Conservation (phyloP, 23 tunicate species). For the Halocynthia roretzi region DNA sequence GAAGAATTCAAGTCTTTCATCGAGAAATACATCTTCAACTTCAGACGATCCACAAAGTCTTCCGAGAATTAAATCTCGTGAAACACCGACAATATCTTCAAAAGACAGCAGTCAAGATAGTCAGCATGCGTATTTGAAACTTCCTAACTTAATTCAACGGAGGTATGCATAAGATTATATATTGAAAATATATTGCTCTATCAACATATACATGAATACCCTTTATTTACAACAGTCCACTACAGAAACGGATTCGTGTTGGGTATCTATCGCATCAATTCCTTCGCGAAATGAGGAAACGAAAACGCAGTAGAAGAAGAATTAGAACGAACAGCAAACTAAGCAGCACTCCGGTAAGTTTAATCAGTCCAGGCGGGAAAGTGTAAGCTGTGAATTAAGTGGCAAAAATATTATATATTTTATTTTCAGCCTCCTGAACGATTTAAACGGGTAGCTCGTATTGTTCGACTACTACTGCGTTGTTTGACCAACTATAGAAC, state of each 20-base stretch:
- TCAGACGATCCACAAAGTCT: background rate
- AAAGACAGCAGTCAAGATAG: no score
- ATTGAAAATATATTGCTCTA: no score
- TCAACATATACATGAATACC: background rate
- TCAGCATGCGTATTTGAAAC: no score
- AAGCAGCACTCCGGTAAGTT: background rate
- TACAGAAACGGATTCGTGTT: constrained; percentile 31
- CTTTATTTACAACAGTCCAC: constrained; percentile 8
- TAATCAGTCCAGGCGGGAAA: background rate
- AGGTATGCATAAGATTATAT: no score
- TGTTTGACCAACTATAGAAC: constrained; percentile 54
- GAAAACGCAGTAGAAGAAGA: constrained; percentile 20
- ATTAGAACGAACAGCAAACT: constrained; percentile 4
- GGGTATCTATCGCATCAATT: constrained; percentile 43
- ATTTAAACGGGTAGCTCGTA: constrained; percentile 38
- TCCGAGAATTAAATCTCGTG: background rate
- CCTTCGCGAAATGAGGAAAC: constrained; percentile 18
- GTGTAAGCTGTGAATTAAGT: background rate
- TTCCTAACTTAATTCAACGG: no score
- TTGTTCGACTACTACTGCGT: constrained; percentile 51
- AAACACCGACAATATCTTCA: background rate
- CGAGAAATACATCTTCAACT: background rate
- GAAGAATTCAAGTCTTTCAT: background rate
- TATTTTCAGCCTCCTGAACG: constrained; percentile 55
- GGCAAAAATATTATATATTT: background rate